These are phyloP conservation scores for Mongoloraphidia duomilia DNA, from an alignment of 2,888 invertebrate species.

Conservation along the genomic window DNA sequence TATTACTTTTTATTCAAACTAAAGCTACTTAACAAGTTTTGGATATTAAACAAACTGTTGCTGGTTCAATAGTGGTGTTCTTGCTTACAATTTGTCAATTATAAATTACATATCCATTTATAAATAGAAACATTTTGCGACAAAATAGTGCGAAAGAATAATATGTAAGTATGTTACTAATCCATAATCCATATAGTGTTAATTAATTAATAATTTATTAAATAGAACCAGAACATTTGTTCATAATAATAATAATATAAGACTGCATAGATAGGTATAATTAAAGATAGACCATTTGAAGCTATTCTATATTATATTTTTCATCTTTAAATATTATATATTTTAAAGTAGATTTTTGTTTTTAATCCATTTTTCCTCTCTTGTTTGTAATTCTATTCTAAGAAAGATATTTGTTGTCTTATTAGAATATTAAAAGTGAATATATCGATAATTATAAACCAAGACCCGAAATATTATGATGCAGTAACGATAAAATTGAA, in stretches of 20 bases:
- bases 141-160: no score
- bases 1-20: constrained; percentile 2
- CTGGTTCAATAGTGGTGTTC: not conserved
- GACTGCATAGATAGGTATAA: not conserved
- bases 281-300: no score
- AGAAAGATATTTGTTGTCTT: not conserved
- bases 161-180: no score
- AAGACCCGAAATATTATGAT: not conserved
- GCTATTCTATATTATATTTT: not conserved
- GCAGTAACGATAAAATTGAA: not conserved
- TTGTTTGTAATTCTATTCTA: not conserved
- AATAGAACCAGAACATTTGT: not conserved
- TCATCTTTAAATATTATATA: not conserved
- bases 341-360: not conserved
- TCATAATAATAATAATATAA: not conserved
- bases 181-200: not conserved
- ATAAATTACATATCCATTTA: no score
- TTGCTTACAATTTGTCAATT: not conserved
- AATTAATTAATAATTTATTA: not conserved
- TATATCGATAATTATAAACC: not conserved
- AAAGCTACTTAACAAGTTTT: constrained; percentile 7
- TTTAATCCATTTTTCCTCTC: not conserved
- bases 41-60: not conserved
- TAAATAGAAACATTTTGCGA: no score
- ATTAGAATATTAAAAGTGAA: not conserved